Base-by-base conservation (phyloP, 2,888 invertebrate species). In the Cheiracanthium punctorium region DNA sequence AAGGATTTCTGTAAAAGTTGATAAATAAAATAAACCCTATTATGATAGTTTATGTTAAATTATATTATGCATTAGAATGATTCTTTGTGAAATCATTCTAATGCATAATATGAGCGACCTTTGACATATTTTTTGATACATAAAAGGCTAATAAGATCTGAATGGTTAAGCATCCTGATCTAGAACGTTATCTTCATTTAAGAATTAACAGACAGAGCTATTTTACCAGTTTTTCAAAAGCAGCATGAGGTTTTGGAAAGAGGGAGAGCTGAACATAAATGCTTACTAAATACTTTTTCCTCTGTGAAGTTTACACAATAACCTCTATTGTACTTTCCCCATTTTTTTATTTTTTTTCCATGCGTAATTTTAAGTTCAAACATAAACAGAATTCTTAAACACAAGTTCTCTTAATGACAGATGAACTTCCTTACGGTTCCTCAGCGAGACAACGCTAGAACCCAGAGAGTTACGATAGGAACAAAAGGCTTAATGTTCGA, bases 401-500 rank as follows among this genome's bases (percentile, higher is more conserved):
- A 24, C 58, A 20, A 20, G 20, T 7, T 24, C n/a, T n/a, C n/a
- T 24, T 58, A 24, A 58, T 58, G 58, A 58, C 24, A 58, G 58
- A 24, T 58, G 24, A 58, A 58, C 58, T 58, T 58, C 12, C 58
- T 24, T 58, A 24, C 0, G 58, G 58, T 20, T 20, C 79, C 77
- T 48, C 29, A 69, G 52, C 41, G 32, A 69, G 37, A 69, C 74
- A 81, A 74, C 67, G 33, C 43, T 37, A 37, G 17, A 58, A 69
- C 58, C 37, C 70, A 43, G 33, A 33, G 33, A 33, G 79, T 58
- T 64, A 29, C 29, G 72, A 72, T 72, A 72, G 72, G 72, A 74
- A 81, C 81, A 81, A 81, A 74, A 74, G 81, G 67, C 73, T 81
- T 73, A 81, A 69, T 81, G 74, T 81, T 74, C 73, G 17, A 69